Evolutionary conservation across 2,113 vertebrate genomes (phyloP).

Genomic region (Cephalopterus ornatus): DNA sequence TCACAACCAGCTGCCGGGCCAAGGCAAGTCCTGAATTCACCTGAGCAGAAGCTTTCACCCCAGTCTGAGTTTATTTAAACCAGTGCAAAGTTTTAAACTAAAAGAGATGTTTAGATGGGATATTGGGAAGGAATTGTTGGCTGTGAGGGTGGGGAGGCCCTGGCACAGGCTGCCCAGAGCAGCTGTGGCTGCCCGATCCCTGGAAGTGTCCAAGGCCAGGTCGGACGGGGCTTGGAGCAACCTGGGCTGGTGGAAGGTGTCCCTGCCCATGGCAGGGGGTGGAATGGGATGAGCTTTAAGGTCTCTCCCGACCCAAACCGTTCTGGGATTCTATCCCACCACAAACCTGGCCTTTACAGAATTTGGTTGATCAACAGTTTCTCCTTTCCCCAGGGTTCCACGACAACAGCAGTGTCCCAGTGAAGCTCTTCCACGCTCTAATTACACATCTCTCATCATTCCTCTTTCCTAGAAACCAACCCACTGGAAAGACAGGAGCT

Average conservation of each 20-base stretch:
- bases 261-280: not conserved
- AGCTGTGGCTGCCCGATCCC: not conserved
- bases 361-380: not conserved
- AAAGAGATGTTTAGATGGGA: not conserved
- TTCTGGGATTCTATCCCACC: not conserved
- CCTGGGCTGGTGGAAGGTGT: not conserved
- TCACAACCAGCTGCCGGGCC: not conserved
- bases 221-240: not conserved
- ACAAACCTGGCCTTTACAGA: not conserved
- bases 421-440: not conserved
- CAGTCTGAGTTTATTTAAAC: not conserved
- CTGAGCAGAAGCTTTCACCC: not conserved
- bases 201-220: not conserved
- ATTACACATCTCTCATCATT: fast-evolving
- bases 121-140: not conserved
- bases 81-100: not conserved
- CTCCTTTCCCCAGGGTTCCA: not conserved
- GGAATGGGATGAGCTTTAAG: not conserved
- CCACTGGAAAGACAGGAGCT: not conserved
- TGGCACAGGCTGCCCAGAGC: not conserved
- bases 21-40: not conserved
- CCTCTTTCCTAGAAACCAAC: not conserved
- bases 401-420: not conserved
- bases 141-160: not conserved
- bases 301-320: not conserved